Conservation (phyloP, 2,113 vertebrate species). For the Tetrao urogallus region DNA sequence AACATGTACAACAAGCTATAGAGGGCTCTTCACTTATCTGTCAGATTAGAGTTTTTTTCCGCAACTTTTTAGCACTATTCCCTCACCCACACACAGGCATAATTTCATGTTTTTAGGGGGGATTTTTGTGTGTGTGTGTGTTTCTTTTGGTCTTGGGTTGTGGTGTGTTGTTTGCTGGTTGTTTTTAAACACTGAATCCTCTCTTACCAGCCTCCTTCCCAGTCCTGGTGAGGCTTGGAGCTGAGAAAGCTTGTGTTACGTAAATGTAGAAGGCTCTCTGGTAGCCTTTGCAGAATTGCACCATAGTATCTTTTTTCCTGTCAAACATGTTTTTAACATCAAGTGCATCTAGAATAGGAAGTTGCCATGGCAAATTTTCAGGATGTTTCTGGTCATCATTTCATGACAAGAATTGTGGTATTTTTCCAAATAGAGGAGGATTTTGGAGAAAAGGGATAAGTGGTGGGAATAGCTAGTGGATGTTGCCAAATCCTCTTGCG, state of each 20-base stretch:
- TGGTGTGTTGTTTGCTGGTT: not conserved
- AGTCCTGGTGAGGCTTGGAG: not conserved
- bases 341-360: not conserved
- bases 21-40: slow-evolving; percentile 5
- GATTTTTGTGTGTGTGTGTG: not conserved
- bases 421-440: not conserved
- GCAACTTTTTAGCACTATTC: not conserved
- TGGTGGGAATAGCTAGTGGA: not conserved
- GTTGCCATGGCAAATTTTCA: slow-evolving; percentile 16
- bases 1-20: not conserved
- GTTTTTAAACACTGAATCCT: not conserved
- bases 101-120: not conserved
- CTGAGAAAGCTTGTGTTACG: not conserved
- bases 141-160: not conserved
- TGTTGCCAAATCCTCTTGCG: slow-evolving; percentile 8
- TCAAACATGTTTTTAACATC: slow-evolving; percentile 23
- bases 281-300: slow-evolving; percentile 12
- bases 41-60: not conserved
- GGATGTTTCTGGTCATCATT: slow-evolving; percentile 29
- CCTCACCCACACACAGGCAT: not conserved
- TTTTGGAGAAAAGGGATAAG: not conserved
- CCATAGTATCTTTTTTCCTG: not conserved
- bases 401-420: not conserved
- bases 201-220: not conserved
- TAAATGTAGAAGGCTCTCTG: not conserved